Evolutionary conservation across 2,797 vertebrate species (phyloP).

Genomic region (Xenops minutus): DNA sequence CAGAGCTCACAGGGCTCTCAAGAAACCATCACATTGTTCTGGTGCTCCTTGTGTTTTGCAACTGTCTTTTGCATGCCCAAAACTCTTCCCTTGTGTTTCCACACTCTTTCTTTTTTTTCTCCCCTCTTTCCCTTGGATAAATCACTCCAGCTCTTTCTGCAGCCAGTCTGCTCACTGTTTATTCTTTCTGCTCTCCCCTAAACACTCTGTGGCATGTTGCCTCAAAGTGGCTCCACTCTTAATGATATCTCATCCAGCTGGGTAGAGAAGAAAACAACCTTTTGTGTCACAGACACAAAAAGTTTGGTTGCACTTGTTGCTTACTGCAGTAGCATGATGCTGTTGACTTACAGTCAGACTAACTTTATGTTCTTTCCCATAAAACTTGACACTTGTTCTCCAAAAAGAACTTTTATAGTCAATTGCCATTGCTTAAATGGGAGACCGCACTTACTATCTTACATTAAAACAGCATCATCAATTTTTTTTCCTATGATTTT

Average conservation of each 20-base stretch:
- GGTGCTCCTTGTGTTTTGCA: neutral
- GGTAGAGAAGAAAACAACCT: neutral
- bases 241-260: neutral
- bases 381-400: neutral
- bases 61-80: neutral
- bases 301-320: neutral
- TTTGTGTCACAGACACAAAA: neutral
- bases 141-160: neutral
- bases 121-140: neutral
- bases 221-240: neutral
- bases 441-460: neutral
- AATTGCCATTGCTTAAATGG: neutral
- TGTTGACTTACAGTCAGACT: neutral
- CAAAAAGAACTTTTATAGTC: neutral
- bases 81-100: neutral
- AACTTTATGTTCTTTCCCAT: neutral
- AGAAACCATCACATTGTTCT: neutral
- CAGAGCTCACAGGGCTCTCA: neutral
- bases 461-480: neutral
- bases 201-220: neutral
- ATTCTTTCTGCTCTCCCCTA: neutral
- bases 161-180: neutral
- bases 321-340: neutral
- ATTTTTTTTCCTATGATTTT: neutral
- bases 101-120: neutral